Evolutionary conservation across 2,113 vertebrate genomes (phyloP).

Genomic region (Psittacula cyanocephala): DNA sequence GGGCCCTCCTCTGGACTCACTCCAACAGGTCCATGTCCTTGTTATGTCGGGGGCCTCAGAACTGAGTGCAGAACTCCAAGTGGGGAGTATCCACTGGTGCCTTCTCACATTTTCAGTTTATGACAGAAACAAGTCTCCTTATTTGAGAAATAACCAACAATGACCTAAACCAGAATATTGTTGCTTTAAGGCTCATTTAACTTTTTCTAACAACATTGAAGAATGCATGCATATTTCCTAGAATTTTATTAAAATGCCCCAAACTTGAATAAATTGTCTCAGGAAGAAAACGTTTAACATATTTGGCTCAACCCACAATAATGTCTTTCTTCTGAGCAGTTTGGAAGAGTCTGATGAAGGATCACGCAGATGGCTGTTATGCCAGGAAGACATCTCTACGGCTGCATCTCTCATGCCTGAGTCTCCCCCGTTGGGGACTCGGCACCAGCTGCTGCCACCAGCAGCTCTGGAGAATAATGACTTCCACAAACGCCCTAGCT

Average conservation of each 20-base stretch:
- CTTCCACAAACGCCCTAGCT: neutral
- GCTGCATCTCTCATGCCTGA: fast-evolving
- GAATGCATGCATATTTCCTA: neutral
- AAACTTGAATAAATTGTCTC: neutral
- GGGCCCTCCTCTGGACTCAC: neutral
- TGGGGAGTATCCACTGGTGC: neutral
- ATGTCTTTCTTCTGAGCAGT: neutral
- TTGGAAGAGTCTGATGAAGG: neutral
- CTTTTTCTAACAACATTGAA: neutral
- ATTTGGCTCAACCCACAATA: neutral
- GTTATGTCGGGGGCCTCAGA: neutral
- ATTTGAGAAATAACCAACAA: neutral
- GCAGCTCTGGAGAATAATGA: neutral
- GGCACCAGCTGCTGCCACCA: fast-evolving
- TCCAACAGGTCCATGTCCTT: neutral
- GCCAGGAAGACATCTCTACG: fast-evolving
- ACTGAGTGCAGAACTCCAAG: neutral
- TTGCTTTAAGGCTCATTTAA: neutral
- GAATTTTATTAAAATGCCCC: neutral
- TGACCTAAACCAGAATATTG: neutral
- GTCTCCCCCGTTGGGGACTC: neutral
- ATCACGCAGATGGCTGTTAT: neutral
- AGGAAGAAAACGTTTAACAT: neutral
- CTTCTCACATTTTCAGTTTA: neutral
- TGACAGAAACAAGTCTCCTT: neutral